Conservation (phyloP, 2,888 invertebrate species). For the Atherix ibis region DNA sequence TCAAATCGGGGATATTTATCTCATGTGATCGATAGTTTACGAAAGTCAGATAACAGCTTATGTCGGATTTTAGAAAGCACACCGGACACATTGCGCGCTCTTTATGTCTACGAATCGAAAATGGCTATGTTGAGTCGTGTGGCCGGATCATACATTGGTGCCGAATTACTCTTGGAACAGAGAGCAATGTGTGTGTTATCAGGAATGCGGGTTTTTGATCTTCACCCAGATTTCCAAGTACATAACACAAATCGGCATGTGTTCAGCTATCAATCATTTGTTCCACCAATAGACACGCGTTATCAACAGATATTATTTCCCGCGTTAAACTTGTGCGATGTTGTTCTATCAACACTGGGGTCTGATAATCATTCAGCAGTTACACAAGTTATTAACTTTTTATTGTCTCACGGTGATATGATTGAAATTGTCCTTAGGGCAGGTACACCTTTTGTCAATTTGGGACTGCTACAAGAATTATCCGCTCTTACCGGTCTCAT, state of each 20-base stretch:
- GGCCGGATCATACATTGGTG: conserved; percentile 49
- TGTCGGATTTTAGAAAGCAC: conserved; percentile 44
- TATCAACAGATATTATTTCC: conserved; percentile 75
- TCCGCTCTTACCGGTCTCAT: conserved; percentile 62
- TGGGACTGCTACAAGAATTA: conserved; percentile 54
- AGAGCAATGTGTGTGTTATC: conserved; percentile 45
- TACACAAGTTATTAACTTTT: conserved; percentile 61
- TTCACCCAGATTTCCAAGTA: conserved; percentile 50
- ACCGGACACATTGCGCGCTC: conserved; percentile 51
- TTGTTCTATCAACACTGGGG: conserved; percentile 67
- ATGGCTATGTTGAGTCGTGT: conserved; percentile 62
- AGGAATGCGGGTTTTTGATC: conserved; percentile 50
- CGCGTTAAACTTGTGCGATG: conserved; percentile 63
- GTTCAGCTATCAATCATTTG: conserved; percentile 32
- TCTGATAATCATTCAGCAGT: conserved; percentile 69
- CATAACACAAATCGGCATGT: conserved; percentile 22
- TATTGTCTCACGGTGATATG: conserved; percentile 68
- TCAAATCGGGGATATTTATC: conserved; percentile 55
- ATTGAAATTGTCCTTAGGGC: conserved; percentile 62
- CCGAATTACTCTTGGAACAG: conserved; percentile 44
- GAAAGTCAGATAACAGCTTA: conserved; percentile 56
- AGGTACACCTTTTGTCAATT: conserved; percentile 46
- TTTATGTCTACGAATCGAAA: conserved; percentile 79
- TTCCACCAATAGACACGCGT: conserved; percentile 48
- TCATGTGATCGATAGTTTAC: conserved; percentile 64